Evolutionary conservation across 2,113 vertebrate genomes (phyloP).

Genomic region (Spermophilus dauricus): DNA sequence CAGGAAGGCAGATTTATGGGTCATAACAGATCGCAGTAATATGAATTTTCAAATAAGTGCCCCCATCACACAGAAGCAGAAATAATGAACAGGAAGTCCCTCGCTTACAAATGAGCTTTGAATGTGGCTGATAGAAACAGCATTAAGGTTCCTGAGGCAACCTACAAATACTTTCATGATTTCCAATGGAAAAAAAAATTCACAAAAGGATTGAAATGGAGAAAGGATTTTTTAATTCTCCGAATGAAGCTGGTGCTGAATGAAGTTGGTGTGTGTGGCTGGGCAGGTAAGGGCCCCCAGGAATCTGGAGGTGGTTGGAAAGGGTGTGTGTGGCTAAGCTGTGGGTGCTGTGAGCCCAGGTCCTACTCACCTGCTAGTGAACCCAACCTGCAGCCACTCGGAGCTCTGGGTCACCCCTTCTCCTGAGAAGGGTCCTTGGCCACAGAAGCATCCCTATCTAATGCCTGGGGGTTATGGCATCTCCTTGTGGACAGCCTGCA

Average conservation of each 20-base stretch:
- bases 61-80: not conserved
- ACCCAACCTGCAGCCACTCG: not conserved
- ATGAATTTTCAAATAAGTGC: not conserved
- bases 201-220: not conserved
- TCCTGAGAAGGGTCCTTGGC: not conserved
- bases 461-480: not conserved
- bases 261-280: not conserved
- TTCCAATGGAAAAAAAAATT: not conserved
- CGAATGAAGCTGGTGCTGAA: not conserved
- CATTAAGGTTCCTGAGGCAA: not conserved
- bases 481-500: not conserved
- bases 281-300: not conserved
- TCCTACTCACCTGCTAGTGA: no score
- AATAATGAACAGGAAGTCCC: not conserved
- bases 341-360: accelerated
- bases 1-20: not conserved
- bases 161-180: not conserved
- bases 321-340: accelerated
- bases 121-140: not conserved
- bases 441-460: not conserved
- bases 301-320: not conserved
- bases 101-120: not conserved
- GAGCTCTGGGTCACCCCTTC: not conserved
- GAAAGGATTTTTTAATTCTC: not conserved
- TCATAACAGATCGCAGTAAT: not conserved